Conservation (phyloP, 2,113 vertebrate genomes). For the Corvus hawaiiensis region DNA sequence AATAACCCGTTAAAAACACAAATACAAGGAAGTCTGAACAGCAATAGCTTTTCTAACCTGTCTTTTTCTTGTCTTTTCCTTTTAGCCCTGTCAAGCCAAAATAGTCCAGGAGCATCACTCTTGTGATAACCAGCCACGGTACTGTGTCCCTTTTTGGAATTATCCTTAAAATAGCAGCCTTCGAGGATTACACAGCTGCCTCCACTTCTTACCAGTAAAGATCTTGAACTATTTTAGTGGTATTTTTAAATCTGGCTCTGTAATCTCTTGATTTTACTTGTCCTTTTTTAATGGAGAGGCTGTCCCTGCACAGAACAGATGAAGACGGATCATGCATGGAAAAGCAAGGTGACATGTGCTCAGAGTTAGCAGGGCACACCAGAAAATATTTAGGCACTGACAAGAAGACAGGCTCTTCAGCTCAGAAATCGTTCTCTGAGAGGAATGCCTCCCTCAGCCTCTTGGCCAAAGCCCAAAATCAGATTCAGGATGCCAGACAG, state of each 20-base stretch:
- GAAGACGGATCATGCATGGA: not conserved
- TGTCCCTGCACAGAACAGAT: not conserved
- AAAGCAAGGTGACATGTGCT: not conserved
- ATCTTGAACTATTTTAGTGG: constrained; percentile 20
- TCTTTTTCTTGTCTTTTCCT: not conserved
- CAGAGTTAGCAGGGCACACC: not conserved
- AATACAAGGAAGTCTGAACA: not conserved
- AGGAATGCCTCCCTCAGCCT: not conserved
- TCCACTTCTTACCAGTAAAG: constrained; percentile 19
- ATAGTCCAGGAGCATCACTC: not conserved
- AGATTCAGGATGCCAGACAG: not conserved
- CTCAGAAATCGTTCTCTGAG: not conserved
- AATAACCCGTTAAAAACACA: not conserved
- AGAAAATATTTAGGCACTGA: not conserved
- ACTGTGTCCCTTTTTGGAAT: not conserved
- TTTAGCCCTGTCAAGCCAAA: not conserved
- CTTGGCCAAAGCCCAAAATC: not conserved
- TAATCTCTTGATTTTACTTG: constrained; percentile 42
- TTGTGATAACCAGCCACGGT: not conserved
- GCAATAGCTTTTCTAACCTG: not conserved
- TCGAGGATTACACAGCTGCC: constrained; percentile 41
- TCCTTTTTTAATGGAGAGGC: not conserved
- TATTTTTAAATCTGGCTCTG: constrained; percentile 27
- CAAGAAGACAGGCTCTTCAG: not conserved
- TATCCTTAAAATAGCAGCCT: constrained; percentile 50